phyloP scores from a whole-genome alignment of 2,113 vertebrate genomes.

The Pao palembangensis region DNA sequence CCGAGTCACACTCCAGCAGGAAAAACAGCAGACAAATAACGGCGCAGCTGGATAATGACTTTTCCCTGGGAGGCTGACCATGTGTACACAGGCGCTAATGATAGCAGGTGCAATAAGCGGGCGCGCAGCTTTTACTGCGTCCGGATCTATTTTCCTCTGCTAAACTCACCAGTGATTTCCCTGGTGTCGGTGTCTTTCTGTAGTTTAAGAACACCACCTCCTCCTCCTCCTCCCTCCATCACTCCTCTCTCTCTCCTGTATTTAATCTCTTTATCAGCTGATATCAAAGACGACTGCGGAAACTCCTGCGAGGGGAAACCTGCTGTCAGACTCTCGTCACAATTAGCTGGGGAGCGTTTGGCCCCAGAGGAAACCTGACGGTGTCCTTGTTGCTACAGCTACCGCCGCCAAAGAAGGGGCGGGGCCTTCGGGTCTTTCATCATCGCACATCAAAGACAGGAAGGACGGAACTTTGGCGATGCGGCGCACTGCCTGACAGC shows the following conservation, averaged over 20 bases:
- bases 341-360: conserved; percentile 68
- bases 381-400: conserved; percentile 43
- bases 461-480: no score
- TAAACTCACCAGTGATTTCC: conserved; percentile 74
- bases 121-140: conserved; percentile 64
- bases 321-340: conserved; percentile 67
- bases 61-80: conserved; percentile 73
- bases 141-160: conserved; percentile 71
- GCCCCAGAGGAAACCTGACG: conserved; percentile 51
- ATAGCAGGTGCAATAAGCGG: conserved; percentile 72
- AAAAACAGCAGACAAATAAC: conserved; percentile 66
- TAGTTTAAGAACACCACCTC: conserved; percentile 62
- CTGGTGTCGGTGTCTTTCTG: conserved; percentile 68
- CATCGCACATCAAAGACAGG: no score
- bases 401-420: neutral
- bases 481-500: no score
- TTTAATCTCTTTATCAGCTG: conserved; percentile 70
- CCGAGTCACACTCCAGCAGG: conserved; percentile 66
- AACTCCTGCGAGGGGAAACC: conserved; percentile 65
- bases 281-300: conserved; percentile 65
- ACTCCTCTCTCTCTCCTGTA: conserved; percentile 28
- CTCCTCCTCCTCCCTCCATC: neutral
- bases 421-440: neutral
- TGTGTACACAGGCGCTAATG: conserved; percentile 74
- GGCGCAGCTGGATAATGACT: conserved; percentile 75